A percentile compares a stretch with the other conserved stretches of the same genome.
These are phyloP conservation scores for Poecilobothrus nobilitatus DNA, from an alignment of 2,888 invertebrate species.

Conservation along the genomic window DNA sequence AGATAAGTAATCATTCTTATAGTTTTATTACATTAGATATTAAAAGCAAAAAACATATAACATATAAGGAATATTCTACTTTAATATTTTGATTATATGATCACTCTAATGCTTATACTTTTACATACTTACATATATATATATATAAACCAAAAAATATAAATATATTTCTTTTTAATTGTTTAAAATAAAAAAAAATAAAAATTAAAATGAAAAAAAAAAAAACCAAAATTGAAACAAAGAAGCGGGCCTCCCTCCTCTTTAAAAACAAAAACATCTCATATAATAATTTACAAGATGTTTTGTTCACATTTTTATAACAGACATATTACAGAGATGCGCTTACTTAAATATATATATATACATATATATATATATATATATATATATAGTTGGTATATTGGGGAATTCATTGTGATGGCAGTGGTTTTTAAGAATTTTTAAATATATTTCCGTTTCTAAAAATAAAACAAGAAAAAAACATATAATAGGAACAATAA, in stretches of 20 bases:
- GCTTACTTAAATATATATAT: too few relatives aligned
- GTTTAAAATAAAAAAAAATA: not conserved
- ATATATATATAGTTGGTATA: not conserved
- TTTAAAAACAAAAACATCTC: not conserved
- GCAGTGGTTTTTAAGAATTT: not conserved
- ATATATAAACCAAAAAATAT: not conserved
- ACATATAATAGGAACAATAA: not conserved
- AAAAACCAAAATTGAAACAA: not conserved
- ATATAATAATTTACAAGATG: constrained; percentile 1
- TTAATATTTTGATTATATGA: too few relatives aligned
- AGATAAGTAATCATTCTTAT: too few relatives aligned
- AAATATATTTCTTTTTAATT: constrained; percentile 6
- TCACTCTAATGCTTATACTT: too few relatives aligned
- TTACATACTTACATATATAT: too few relatives aligned
- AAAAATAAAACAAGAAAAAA: not conserved
- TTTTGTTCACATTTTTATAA: not conserved
- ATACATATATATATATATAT: too few relatives aligned
- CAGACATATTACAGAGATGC: not conserved
- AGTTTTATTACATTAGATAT: too few relatives aligned
- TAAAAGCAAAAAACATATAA: too few relatives aligned
- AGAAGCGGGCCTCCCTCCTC: not conserved
- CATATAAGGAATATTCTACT: too few relatives aligned
- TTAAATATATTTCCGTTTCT: constrained; percentile 4
- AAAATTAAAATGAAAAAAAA: too few relatives aligned
- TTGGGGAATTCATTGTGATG: not conserved